Evolutionary conservation across 2,797 vertebrate species (phyloP).

Genomic region (Oreochromis grahami): DNA sequence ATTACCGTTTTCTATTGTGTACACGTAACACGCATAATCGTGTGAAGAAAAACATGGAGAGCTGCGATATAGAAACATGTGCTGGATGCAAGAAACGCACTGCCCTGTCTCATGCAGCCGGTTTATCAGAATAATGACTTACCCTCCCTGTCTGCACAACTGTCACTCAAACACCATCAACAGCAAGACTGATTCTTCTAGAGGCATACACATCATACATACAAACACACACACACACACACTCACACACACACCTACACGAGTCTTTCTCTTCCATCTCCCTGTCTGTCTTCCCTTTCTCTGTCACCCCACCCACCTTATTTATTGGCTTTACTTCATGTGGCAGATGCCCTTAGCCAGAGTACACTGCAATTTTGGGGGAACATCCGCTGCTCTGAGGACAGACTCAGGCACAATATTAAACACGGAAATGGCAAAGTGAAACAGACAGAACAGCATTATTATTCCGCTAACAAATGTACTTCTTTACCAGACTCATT

Average conservation of each 20-base stretch:
- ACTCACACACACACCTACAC: not conserved
- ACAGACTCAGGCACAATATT: constrained; percentile 40
- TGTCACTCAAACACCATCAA: constrained; percentile 64
- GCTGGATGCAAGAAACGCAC: not conserved
- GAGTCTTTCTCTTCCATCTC: not conserved
- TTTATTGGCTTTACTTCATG: constrained; percentile 36
- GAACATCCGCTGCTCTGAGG: constrained; percentile 35
- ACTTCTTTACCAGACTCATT: constrained; percentile 9
- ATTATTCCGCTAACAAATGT: constrained; percentile 50
- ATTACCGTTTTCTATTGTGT: not conserved
- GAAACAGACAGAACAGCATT: constrained; percentile 45
- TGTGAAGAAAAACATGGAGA: not conserved
- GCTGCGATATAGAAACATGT: constrained; percentile 21
- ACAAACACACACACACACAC: not conserved
- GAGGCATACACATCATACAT: constrained; percentile 3
- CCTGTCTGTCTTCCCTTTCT: not conserved
- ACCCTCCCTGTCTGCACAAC: constrained; percentile 10
- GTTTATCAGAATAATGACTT: constrained; percentile 51
- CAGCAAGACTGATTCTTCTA: constrained; percentile 47
- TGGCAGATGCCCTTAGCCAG: constrained; percentile 37
- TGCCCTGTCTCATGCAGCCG: constrained; percentile 51
- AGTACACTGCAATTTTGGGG: constrained; percentile 22
- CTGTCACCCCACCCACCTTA: constrained; percentile 22
- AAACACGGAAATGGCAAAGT: constrained; percentile 43
- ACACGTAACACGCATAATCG: not conserved